These are phyloP conservation scores for Caenorhabditis imperialis DNA, from an alignment of 2,888 invertebrate genomes.

Conservation along the genomic window DNA sequence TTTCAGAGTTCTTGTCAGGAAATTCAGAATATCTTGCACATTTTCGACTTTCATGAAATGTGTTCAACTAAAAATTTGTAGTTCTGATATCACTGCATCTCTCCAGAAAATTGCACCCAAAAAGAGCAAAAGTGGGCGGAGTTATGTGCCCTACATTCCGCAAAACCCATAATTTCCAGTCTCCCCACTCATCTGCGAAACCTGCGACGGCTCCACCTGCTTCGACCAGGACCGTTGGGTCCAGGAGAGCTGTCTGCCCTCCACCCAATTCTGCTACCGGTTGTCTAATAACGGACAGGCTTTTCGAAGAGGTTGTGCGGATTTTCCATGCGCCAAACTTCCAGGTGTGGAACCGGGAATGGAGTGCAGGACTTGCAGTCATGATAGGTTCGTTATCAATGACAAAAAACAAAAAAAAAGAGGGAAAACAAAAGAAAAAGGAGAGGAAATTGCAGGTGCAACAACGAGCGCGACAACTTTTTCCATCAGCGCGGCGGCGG, in stretches of 20 bases:
- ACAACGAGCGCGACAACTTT: slow-evolving; percentile 43
- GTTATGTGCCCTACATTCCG: no score
- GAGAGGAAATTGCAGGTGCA: slow-evolving; percentile 48
- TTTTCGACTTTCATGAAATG: no score
- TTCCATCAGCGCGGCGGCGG: slow-evolving; percentile 44
- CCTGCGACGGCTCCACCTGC: slow-evolving; percentile 43
- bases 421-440: no score
- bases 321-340: slow-evolving; percentile 39
- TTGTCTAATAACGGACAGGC: slow-evolving; percentile 27
- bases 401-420: no score
- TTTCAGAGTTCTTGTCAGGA: no score
- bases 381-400: no score
- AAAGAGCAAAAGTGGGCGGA: no score
- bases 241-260: slow-evolving; percentile 39
- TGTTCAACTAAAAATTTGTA: no score
- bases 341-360: slow-evolving; percentile 36
- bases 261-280: slow-evolving; percentile 46
- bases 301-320: slow-evolving; percentile 46
- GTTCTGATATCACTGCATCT: no score
- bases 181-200: slow-evolving; percentile 27
- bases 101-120: no score
- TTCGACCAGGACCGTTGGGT: slow-evolving; percentile 47
- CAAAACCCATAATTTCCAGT: no score
- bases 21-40: no score
- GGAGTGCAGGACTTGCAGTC: slow-evolving; percentile 48